Evolutionary conservation across 2,113 vertebrate genomes (phyloP), one percentile per base, ranked within the genome.

Genomic region (Corvus cornix): DNA sequence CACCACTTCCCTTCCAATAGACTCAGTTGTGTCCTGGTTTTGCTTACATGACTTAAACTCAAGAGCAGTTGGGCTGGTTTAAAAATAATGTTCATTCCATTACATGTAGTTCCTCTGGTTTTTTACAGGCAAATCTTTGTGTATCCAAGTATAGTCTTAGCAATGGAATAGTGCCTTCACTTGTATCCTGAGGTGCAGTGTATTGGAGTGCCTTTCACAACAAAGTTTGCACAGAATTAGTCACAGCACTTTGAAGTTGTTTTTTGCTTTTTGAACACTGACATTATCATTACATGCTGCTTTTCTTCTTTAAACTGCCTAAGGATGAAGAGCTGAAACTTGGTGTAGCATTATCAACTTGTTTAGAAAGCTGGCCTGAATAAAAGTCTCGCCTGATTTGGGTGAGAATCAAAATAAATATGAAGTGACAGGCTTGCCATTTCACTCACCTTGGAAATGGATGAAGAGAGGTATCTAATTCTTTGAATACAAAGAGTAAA

Each of bases 361-460:
- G 35, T 89, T 96, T 76, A 48, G 56, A 84, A 95, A 84, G 33
- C 46, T 77, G 41, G 51, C 84, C 87, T 87, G 58, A 72, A 77
- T 62, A 88, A 83, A 95, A 88, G 48, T 77, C 43, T 77, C 0
- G 0, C 27, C 51, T 74, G 63, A 88, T 93, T 80, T 74, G 67
- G 33, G n/a, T 92, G 30, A 94, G 52, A 92, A 76, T 89, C 51
- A 76, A 94, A 93, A 89, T 60, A 87, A 74, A 78, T 85, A 59
- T 7, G 51, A 90, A 90, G 43, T 87, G 76, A 85, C 49, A 86
- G 52, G 53, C 56, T 84, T 93, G 69, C 63, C 12, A 35, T 63
- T 89, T 95, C 33, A 44, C 28, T 94, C 53, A 26, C 58, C 67
- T 81, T 72, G 56, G 89, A 91, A 89, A 75, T 28, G 41, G 46